Evolutionary conservation across 2,888 invertebrate species (phyloP).

Genomic region (Andricus curvator): DNA sequence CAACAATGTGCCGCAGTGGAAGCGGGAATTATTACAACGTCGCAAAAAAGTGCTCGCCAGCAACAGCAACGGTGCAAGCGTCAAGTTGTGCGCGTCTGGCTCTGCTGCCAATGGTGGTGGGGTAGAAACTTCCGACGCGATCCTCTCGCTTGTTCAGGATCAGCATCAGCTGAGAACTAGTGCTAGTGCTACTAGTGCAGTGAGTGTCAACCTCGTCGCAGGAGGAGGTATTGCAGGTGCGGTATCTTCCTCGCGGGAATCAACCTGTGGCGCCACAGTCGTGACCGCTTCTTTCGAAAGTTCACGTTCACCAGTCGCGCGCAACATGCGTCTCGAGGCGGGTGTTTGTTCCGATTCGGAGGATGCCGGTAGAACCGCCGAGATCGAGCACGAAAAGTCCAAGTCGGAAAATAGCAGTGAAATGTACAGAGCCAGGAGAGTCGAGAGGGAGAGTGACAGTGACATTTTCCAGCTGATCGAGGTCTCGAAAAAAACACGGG

Average conservation of each 20-base stretch:
- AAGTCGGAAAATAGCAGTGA: conserved; percentile 39
- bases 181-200: conserved; percentile 39
- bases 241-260: conserved; percentile 48
- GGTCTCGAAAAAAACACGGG: conserved; percentile 50
- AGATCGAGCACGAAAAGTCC: conserved; percentile 4
- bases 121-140: conserved; percentile 36
- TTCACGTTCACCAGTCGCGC: conserved; percentile 72
- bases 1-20: conserved; percentile 44
- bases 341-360: conserved; percentile 70
- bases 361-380: conserved; percentile 54
- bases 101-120: conserved; percentile 26
- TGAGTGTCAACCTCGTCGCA: conserved; percentile 37
- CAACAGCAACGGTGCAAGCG: conserved; percentile 64
- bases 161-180: background rate
- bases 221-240: conserved; percentile 45
- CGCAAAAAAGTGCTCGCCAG: conserved; percentile 77
- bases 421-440: conserved; percentile 35
- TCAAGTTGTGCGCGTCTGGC: conserved; percentile 63
- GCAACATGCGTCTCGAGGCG: conserved; percentile 75
- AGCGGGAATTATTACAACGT: conserved; percentile 47
- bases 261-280: conserved; percentile 59
- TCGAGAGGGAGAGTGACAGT: conserved; percentile 42
- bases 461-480: conserved; percentile 48
- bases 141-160: background rate
- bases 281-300: conserved; percentile 67